Percentiles rank a stretch among this genome's conserved stretches.
Conservation (phyloP, 2,113 vertebrate species). For the Atlantisia rogersi region DNA sequence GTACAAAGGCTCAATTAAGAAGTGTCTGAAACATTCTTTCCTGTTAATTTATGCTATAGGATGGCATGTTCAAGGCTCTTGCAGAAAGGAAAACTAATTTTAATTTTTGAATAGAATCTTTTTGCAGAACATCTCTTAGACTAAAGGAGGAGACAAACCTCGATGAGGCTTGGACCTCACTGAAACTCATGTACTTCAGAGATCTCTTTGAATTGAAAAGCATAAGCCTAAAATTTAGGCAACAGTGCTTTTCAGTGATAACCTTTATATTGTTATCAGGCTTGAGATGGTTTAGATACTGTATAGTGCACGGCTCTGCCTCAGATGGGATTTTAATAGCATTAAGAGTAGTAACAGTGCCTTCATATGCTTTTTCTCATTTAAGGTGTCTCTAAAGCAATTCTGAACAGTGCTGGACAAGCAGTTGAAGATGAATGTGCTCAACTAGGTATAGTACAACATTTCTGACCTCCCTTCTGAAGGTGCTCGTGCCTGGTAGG, state of each 20-base stretch:
- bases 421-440: conserved; percentile 78
- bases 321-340: neutral
- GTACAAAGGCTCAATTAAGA: neutral
- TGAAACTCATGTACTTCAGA: neutral
- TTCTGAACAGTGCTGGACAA: conserved; percentile 84
- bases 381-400: conserved; percentile 90
- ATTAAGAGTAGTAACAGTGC: neutral
- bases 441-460: conserved; percentile 73
- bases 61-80: neutral
- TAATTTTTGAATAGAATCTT: neutral
- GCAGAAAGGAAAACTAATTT: neutral
- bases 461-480: neutral
- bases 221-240: neutral
- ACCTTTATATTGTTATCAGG: neutral
- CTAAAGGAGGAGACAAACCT: neutral
- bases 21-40: neutral
- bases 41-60: neutral
- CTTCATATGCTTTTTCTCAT: neutral
- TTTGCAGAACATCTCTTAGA: neutral
- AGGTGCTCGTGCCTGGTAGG: neutral
- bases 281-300: neutral
- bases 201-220: neutral
- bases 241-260: neutral
- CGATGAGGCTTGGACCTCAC: neutral
- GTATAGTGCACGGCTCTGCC: neutral